Evolutionary conservation across 1,140 invertebrate species (phyloP).

Genomic region (Atta colombica): DNA sequence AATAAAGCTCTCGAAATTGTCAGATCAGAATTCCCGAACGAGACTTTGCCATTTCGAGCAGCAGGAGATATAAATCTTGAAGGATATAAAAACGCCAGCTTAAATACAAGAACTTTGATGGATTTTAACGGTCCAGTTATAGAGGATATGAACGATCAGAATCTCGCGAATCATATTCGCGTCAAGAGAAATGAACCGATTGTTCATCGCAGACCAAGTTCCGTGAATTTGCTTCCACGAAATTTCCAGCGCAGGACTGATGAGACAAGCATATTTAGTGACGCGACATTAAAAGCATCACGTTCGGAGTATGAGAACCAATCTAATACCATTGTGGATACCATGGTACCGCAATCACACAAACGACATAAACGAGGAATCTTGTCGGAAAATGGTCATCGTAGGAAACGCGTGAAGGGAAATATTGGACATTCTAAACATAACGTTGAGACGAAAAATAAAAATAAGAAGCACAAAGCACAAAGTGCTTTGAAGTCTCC

Average conservation of each 20-base stretch:
- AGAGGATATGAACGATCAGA: slow-evolving; percentile 42
- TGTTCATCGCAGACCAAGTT: neutral
- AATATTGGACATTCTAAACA: neutral
- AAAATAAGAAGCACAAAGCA: slow-evolving; percentile 3
- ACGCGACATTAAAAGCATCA: neutral
- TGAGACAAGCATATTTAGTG: neutral
- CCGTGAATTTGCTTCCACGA: slow-evolving; percentile 9
- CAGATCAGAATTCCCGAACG: neutral
- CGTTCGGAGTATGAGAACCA: neutral
- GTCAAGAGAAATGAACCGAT: slow-evolving; percentile 65
- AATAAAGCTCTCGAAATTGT: neutral
- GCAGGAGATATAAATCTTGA: neutral
- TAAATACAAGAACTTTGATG: slow-evolving; percentile 37
- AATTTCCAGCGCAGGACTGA: neutral
- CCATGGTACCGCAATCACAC: neutral
- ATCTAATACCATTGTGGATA: neutral
- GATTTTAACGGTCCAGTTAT: slow-evolving; percentile 53
- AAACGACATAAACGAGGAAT: slow-evolving; percentile 1
- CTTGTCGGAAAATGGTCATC: neutral
- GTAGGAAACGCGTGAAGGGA: neutral
- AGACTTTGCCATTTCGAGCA: neutral
- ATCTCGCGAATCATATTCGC: slow-evolving; percentile 61
- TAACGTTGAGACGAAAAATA: neutral
- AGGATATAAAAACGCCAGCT: neutral
- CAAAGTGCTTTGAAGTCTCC: neutral